Conservation (phyloP, 2,113 vertebrate species). For the Mesitornis unicolor region DNA sequence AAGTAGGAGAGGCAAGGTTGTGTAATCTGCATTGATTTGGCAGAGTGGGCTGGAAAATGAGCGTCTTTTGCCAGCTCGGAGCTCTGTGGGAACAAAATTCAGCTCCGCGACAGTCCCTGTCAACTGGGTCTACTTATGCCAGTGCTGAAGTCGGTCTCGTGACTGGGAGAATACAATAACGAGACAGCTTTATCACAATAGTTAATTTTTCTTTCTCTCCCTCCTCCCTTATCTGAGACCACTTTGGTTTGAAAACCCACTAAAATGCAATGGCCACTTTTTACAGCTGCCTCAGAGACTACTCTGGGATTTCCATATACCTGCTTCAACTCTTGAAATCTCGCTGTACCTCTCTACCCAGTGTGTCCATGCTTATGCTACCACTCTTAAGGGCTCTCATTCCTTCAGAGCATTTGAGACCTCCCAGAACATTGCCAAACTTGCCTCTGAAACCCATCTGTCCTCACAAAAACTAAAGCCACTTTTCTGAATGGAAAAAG, state of each 20-base stretch:
- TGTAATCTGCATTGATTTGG: conserved; percentile 59
- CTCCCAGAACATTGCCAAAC: not conserved
- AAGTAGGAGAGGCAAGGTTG: conserved; percentile 39
- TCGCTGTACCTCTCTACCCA: not conserved
- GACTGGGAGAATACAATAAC: not conserved
- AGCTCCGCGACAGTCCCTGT: conserved; percentile 9
- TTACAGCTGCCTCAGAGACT: not conserved
- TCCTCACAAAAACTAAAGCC: not conserved
- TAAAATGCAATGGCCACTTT: not conserved
- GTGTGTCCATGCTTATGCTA: not conserved
- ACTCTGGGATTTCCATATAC: not conserved
- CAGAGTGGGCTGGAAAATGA: conserved; percentile 50
- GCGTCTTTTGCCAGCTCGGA: conserved; percentile 25
- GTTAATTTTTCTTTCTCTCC: not conserved
- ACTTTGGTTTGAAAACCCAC: not conserved
- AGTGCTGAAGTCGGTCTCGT: not conserved
- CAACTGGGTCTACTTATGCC: not conserved
- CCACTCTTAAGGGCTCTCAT: not conserved
- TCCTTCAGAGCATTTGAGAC: not conserved
- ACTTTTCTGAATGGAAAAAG: not conserved
- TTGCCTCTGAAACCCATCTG: not conserved
- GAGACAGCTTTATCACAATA: not conserved
- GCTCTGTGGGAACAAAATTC: conserved; percentile 46
- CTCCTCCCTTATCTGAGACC: not conserved
- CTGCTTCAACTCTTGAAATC: not conserved